phyloP scores from a whole-genome alignment of 2,888 invertebrate species.

The Sarcophaga subvicina region DNA sequence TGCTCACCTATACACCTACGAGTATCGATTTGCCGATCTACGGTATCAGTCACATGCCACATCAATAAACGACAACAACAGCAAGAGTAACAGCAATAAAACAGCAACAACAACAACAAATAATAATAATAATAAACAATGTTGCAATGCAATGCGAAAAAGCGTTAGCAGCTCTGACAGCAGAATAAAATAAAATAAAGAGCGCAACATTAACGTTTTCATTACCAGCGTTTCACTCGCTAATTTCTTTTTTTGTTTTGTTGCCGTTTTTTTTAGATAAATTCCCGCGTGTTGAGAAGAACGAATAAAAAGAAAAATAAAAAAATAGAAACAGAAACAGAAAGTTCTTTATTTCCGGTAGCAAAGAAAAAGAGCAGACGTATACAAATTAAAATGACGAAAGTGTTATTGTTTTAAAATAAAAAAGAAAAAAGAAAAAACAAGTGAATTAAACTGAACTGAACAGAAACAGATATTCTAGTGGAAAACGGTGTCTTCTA shows the following conservation, averaged over 20 bases:
- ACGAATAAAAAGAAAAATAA: not conserved
- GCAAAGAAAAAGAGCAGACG: constrained; percentile 1
- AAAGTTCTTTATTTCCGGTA: constrained; percentile 53
- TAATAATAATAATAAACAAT: constrained; percentile 37
- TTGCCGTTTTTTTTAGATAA: not conserved
- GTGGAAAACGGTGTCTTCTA: not conserved
- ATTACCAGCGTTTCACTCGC: constrained; percentile 49
- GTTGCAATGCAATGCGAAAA: constrained; percentile 51
- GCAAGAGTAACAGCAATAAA: not conserved
- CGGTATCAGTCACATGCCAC: constrained; percentile 43
- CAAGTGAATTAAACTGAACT: too few species aligned
- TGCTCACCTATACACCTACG: constrained; percentile 65
- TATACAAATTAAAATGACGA: not conserved
- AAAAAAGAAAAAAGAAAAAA: not conserved
- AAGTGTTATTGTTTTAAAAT: not conserved
- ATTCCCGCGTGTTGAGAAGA: constrained; percentile 52
- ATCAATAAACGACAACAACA: constrained; percentile 29
- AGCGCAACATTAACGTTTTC: constrained; percentile 53
- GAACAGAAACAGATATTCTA: not conserved
- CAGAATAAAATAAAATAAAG: constrained; percentile 58
- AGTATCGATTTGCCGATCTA: constrained; percentile 66
- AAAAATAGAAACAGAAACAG: constrained; percentile 2
- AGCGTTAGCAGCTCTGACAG: constrained; percentile 58
- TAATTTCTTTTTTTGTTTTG: constrained; percentile 31
- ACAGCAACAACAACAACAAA: constrained; percentile 10